Percentiles rank a stretch among this genome's conserved stretches.
Conservation (phyloP, 2,888 invertebrate genomes). For the Drosophila parthenogenetica region DNA sequence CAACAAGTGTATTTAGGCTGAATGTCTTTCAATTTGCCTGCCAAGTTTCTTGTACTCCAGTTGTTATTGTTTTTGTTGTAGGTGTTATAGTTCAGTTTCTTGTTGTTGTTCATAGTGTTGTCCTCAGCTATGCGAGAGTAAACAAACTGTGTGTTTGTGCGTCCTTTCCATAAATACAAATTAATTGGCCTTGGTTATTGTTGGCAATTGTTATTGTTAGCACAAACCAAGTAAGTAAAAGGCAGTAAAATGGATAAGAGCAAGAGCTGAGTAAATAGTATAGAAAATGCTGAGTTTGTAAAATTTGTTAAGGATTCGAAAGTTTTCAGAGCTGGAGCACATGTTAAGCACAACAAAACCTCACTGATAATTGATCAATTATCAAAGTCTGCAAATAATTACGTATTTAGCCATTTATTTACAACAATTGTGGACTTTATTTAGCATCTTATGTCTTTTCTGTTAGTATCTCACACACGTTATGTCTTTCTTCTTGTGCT, state of each 20-base stretch:
- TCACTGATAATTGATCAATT: slow-evolving; percentile 19
- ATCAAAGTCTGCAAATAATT: slow-evolving; percentile 16
- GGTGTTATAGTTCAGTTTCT: slow-evolving; percentile 7
- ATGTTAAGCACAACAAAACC: neutral
- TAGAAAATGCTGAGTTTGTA: neutral
- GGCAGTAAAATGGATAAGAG: neutral
- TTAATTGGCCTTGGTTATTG: slow-evolving; percentile 56
- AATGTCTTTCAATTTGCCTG: slow-evolving; percentile 50
- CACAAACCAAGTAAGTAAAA: neutral
- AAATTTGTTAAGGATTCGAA: neutral
- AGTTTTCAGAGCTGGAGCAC: neutral
- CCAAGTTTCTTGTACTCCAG: slow-evolving; percentile 16
- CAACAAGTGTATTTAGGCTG: slow-evolving; percentile 40
- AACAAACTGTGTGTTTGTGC: slow-evolving; percentile 36
- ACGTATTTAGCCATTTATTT: neutral
- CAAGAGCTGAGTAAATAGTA: neutral
- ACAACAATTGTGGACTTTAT: neutral
- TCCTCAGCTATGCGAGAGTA: slow-evolving; percentile 23
- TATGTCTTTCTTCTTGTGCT: neutral
- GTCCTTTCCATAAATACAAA: slow-evolving; percentile 54
- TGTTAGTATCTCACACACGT: neutral
- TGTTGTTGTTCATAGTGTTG: slow-evolving; percentile 12
- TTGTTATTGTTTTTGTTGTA: slow-evolving; percentile 12
- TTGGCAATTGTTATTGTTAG: slow-evolving; percentile 39
- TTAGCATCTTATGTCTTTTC: neutral